These are phyloP conservation scores for Aquatica leii DNA, from an alignment of 2,888 invertebrate species.

Conservation along the genomic window DNA sequence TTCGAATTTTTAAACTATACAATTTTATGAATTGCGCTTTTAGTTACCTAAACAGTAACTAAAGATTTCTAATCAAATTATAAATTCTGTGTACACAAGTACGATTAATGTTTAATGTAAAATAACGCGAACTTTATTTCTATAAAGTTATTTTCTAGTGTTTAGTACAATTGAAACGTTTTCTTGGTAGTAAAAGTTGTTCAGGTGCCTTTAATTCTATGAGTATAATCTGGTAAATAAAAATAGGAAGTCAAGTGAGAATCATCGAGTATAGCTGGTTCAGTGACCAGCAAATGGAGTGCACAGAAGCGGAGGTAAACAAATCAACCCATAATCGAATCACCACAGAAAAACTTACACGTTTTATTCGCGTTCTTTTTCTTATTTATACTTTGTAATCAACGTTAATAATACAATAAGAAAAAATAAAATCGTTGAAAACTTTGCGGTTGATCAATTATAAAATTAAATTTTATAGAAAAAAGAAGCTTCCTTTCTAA, in stretches of 20 bases:
- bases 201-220: slow-evolving; percentile 4
- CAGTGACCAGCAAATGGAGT: slow-evolving; percentile 60
- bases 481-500: slow-evolving; percentile 6
- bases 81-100: too few species aligned
- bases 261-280: slow-evolving; percentile 52
- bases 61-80: too few species aligned
- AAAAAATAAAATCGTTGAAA: slow-evolving; percentile 18
- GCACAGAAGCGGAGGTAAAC: slow-evolving; percentile 56
- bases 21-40: too few species aligned
- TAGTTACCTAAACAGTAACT: too few species aligned
- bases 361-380: slow-evolving; percentile 20
- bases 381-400: slow-evolving; percentile 22
- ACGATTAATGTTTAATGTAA: too few species aligned
- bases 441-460: slow-evolving; percentile 17
- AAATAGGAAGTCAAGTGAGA: slow-evolving; percentile 49
- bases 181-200: background rate
- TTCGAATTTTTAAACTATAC: too few species aligned
- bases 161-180: too few species aligned
- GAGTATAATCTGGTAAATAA: slow-evolving; percentile 37
- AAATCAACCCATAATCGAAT: slow-evolving; percentile 60
- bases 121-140: too few species aligned
- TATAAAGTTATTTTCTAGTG: too few species aligned
- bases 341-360: slow-evolving; percentile 46
- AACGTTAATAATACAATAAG: slow-evolving; percentile 18
- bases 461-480: slow-evolving; percentile 21